A percentile compares a stretch with the other conserved stretches of the same genome.
phyloP scores from a whole-genome alignment of 2,113 vertebrate genomes.

The Callorhinus ursinus region DNA sequence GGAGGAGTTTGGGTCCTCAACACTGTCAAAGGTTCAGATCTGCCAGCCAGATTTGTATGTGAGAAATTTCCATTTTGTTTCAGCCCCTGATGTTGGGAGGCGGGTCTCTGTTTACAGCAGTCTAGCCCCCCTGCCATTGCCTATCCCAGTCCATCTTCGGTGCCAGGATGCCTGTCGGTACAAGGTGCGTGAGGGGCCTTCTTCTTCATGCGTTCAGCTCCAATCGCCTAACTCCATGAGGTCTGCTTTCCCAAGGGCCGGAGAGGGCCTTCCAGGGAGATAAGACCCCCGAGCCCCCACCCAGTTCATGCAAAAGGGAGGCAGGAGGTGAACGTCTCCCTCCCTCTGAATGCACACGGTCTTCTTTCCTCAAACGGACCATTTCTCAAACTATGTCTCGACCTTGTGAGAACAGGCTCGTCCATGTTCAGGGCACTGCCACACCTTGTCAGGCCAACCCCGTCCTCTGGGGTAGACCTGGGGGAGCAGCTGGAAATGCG shows the following conservation, averaged over 20 bases:
- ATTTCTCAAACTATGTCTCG: background rate
- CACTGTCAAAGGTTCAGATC: background rate
- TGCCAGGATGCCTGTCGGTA: background rate
- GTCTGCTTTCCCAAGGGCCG: background rate
- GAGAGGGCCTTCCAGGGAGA: background rate
- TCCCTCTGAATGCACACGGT: background rate
- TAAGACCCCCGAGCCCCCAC: background rate
- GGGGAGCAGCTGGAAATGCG: background rate
- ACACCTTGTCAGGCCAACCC: background rate
- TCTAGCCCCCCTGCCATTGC: background rate
- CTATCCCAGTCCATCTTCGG: background rate
- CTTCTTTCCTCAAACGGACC: background rate
- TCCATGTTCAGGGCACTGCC: background rate
- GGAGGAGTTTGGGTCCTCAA: background rate
- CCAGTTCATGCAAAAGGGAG: background rate
- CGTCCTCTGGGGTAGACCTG: accelerated
- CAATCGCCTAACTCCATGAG: background rate
- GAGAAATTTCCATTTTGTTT: conserved; percentile 1
- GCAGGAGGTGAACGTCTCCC: background rate
- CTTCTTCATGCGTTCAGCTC: background rate
- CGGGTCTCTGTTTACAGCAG: background rate
- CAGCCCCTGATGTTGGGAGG: background rate
- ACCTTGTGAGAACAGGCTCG: background rate
- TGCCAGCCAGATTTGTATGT: background rate
- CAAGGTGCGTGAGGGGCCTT: background rate